phyloP scores from a whole-genome alignment of 2,797 vertebrate genomes.

The Lagodon rhomboides region DNA sequence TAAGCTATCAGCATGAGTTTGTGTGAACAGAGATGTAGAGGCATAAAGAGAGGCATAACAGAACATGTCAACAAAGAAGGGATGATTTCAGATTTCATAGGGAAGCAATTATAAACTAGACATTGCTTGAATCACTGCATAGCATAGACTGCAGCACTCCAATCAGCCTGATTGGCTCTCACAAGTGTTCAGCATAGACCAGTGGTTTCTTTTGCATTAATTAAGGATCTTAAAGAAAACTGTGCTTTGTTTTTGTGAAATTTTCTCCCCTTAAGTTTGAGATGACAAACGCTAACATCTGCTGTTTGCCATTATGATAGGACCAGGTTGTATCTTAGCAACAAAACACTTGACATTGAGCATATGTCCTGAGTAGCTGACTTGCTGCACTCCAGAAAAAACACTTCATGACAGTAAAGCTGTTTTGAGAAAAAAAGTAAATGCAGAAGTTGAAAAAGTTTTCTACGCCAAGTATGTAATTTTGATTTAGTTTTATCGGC shows the following conservation, averaged over 20 bases:
- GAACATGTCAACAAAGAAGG: conserved; percentile 18
- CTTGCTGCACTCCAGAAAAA: conserved; percentile 7
- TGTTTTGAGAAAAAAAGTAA: conserved; percentile 1
- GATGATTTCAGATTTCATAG: conserved; percentile 31
- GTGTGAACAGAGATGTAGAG: conserved; percentile 31
- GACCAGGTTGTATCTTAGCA: background rate
- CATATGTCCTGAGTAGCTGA: background rate
- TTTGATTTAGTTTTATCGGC: background rate
- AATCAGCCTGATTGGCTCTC: conserved; percentile 48
- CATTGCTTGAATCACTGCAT: conserved; percentile 8
- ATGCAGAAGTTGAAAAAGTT: conserved; percentile 1
- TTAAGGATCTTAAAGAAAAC: conserved; percentile 16
- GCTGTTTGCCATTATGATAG: conserved; percentile 17
- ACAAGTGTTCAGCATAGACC: conserved; percentile 26
- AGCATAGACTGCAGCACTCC: conserved; percentile 1
- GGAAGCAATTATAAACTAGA: conserved; percentile 14
- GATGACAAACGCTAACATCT: conserved; percentile 44
- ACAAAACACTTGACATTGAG: conserved; percentile 11
- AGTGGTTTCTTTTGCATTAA: conserved; percentile 30
- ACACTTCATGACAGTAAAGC: conserved; percentile 10
- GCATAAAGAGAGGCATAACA: conserved; percentile 21
- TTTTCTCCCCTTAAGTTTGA: conserved; percentile 23
- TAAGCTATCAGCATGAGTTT: conserved; percentile 41
- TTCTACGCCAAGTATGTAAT: background rate
- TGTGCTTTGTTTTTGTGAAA: conserved; percentile 41